Evolutionary conservation across 2,797 vertebrate species (phyloP).

Genomic region (Semaprochilodus insignis): DNA sequence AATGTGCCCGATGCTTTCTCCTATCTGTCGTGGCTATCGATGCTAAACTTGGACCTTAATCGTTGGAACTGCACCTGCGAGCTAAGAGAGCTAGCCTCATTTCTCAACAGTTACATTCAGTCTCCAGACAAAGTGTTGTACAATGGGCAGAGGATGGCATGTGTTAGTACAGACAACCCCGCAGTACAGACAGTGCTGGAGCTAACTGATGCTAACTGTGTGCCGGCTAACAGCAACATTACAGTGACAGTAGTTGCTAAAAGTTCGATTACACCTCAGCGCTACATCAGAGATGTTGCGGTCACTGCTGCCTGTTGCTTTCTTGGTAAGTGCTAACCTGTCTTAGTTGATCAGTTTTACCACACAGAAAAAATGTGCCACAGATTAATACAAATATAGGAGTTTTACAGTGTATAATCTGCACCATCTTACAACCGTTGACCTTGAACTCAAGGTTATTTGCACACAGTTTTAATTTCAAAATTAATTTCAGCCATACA

Average conservation of each 20-base stretch:
- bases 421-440: too few species aligned
- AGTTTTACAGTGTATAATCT: too few species aligned
- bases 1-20: slow-evolving; percentile 76
- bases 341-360: too few species aligned
- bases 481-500: too few species aligned
- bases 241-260: slow-evolving; percentile 68
- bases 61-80: slow-evolving; percentile 83
- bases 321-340: slow-evolving; percentile 74
- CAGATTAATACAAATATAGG: too few species aligned
- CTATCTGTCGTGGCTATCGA: slow-evolving; percentile 75
- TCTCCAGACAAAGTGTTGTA: slow-evolving; percentile 72
- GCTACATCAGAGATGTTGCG: slow-evolving; percentile 77
- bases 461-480: too few species aligned
- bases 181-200: slow-evolving; percentile 74
- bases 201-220: slow-evolving; percentile 80
- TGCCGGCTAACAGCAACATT: slow-evolving; percentile 76
- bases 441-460: too few species aligned
- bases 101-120: slow-evolving; percentile 77
- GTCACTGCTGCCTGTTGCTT: slow-evolving; percentile 82
- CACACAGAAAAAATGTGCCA: too few species aligned
- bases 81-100: slow-evolving; percentile 72
- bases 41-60: slow-evolving; percentile 81
- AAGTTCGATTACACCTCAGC: slow-evolving; percentile 61
- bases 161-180: slow-evolving; percentile 67
- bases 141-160: slow-evolving; percentile 74